phyloP scores from a whole-genome alignment of 2,797 vertebrate genomes.

The Thunnus albacares region DNA sequence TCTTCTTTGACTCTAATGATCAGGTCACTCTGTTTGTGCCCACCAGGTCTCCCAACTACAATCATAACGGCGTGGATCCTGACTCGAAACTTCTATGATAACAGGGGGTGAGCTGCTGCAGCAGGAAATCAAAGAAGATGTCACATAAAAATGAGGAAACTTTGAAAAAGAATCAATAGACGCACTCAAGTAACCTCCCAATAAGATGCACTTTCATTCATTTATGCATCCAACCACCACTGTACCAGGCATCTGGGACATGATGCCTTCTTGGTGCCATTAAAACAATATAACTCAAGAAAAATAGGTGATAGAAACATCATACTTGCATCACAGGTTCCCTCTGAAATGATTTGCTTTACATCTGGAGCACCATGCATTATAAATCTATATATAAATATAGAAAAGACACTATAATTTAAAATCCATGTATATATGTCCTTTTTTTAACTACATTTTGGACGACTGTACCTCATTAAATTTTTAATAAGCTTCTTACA shows the following conservation, averaged over 20 bases:
- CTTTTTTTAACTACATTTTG: no score
- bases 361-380: no score
- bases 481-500: no score
- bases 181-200: background rate
- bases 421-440: no score
- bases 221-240: background rate
- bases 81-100: conserved; percentile 85
- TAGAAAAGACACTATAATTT: no score
- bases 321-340: no score
- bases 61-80: conserved; percentile 88
- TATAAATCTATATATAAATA: no score
- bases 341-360: no score
- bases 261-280: background rate
- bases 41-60: conserved; percentile 86
- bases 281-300: background rate
- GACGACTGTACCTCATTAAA: background rate
- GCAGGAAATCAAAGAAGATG: background rate
- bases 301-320: no score
- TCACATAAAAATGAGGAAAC: background rate
- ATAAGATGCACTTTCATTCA: background rate
- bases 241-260: background rate
- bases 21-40: conserved; percentile 37
- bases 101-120: conserved; percentile 83
- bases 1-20: conserved; percentile 7
- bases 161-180: background rate